Conservation (phyloP, 1,140 invertebrate species). For the Aricia agestis region DNA sequence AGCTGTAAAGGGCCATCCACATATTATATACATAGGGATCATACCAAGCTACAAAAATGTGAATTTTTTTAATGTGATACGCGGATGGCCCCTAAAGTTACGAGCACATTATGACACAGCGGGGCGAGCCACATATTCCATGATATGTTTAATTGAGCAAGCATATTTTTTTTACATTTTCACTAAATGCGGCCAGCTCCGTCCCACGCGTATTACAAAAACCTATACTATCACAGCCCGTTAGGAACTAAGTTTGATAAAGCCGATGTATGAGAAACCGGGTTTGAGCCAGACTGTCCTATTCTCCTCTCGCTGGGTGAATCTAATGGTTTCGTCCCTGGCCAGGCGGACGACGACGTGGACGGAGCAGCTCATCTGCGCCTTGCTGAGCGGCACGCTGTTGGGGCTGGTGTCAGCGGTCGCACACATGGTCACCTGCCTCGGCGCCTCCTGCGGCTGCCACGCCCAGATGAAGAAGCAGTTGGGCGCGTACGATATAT, state of each 20-base stretch:
- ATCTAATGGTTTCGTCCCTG: constrained; percentile 50
- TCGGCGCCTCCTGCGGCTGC: constrained; percentile 32
- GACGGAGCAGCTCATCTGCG: constrained; percentile 60
- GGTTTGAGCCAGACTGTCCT: constrained; percentile 53
- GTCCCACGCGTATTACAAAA: constrained; percentile 18
- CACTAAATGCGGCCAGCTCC: no score
- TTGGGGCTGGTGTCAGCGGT: constrained; percentile 51
- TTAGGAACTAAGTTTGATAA: constrained; percentile 66
- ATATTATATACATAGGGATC: no score
- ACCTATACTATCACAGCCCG: constrained; percentile 40
- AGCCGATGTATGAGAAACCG: constrained; percentile 60
- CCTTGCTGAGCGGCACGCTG: constrained; percentile 37
- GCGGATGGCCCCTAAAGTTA: no score
- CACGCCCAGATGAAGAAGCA: constrained; percentile 59
- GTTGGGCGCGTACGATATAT: constrained; percentile 53
- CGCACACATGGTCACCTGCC: constrained; percentile 48
- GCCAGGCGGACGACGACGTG: constrained; percentile 50
- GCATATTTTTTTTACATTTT: no score
- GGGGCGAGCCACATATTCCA: no score
- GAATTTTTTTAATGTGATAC: no score
- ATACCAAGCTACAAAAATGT: no score
- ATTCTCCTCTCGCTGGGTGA: constrained; percentile 58
- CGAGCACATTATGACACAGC: no score
- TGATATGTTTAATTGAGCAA: no score
- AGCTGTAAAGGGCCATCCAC: no score